Conservation (phyloP, 2,113 vertebrate species). For the Clupea harengus region DNA sequence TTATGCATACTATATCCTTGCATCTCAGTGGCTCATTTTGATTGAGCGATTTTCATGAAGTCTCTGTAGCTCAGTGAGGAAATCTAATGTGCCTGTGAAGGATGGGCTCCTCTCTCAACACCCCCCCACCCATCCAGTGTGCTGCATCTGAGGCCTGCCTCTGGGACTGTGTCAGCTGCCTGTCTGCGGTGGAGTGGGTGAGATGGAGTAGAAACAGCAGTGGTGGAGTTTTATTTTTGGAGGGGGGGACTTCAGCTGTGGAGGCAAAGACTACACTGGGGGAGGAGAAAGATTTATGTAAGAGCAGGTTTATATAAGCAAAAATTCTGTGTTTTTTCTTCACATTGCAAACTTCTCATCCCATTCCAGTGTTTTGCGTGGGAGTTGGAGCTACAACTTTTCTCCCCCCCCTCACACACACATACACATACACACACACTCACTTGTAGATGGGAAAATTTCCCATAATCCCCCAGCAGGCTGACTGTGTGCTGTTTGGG, state of each 20-base stretch:
- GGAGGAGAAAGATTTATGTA: slow-evolving; percentile 4
- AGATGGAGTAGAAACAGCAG: not conserved
- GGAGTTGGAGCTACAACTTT: not conserved
- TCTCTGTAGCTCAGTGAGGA: not conserved
- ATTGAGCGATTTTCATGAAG: not conserved
- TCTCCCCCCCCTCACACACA: not conserved
- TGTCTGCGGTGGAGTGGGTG: not conserved
- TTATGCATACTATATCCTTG: not conserved
- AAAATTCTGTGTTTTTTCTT: not conserved
- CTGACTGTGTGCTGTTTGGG: slow-evolving; percentile 27
- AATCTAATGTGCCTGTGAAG: not conserved
- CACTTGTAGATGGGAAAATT: slow-evolving; percentile 38
- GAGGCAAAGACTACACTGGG: not conserved
- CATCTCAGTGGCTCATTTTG: not conserved
- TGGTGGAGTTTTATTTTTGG: not conserved
- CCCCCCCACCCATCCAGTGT: too few species aligned
- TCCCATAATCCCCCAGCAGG: slow-evolving; percentile 45
- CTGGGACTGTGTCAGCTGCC: not conserved
- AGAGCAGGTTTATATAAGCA: not conserved
- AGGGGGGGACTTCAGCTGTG: not conserved
- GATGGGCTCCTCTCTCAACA: not conserved
- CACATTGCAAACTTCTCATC: not conserved
- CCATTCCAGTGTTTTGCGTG: not conserved
- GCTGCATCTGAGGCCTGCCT: too few species aligned
- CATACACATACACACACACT: slow-evolving; percentile 16